Evolutionary conservation across 1,140 invertebrate species (phyloP).

Genomic region (Gryllus bimaculatus): DNA sequence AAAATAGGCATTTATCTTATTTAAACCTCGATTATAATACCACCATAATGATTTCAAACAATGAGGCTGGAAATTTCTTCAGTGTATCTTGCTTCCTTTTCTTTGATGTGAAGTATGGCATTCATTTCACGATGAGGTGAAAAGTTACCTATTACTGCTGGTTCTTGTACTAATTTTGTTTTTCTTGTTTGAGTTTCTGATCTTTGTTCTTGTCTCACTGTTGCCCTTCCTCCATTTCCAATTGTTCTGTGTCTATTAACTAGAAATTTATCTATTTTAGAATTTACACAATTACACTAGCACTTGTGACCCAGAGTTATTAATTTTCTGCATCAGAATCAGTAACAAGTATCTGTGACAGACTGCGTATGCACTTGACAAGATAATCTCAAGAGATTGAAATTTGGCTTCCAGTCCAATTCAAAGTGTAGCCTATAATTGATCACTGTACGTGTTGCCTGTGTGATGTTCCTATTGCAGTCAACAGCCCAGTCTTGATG

Average conservation of each 20-base stretch:
- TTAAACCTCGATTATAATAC: too few relatives aligned
- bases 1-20: neutral
- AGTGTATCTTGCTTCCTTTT: neutral
- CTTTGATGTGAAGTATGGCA: neutral
- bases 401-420: too few relatives aligned
- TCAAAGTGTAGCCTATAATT: too few relatives aligned
- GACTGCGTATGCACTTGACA: too few relatives aligned
- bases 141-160: slow-evolving; percentile 1
- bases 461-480: too few relatives aligned
- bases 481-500: too few relatives aligned
- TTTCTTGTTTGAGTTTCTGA: neutral
- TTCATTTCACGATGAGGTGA: neutral
- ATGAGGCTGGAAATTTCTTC: neutral
- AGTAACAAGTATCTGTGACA: too few relatives aligned
- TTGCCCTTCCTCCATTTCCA: neutral
- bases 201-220: neutral
- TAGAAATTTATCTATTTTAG: neutral
- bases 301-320: too few relatives aligned
- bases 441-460: too few relatives aligned
- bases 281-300: too few relatives aligned
- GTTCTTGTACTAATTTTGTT: neutral
- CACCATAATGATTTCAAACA: neutral
- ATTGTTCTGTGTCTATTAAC: neutral
- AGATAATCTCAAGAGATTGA: too few relatives aligned
- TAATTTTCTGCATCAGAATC: too few relatives aligned